A percentile compares a stretch with the other conserved stretches of the same genome.
phyloP scores from a whole-genome alignment of 2,888 invertebrate species.

The Spodoptera exigua region DNA sequence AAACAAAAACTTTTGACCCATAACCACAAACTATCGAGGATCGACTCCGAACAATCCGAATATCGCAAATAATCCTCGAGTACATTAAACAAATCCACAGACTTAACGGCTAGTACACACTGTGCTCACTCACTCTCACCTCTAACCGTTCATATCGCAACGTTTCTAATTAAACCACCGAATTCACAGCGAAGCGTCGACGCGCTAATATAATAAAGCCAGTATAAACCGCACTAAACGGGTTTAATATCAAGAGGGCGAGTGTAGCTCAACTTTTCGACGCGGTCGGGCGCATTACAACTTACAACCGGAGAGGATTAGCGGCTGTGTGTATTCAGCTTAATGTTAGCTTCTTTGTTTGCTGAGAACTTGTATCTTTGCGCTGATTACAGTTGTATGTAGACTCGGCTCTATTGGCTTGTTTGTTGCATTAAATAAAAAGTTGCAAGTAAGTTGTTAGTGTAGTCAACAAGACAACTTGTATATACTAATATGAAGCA shows the following conservation, averaged over 20 bases:
- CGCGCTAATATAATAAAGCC: constrained; percentile 87
- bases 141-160: constrained; percentile 68
- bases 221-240: constrained; percentile 84
- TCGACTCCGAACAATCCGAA: constrained; percentile 20
- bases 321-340: constrained; percentile 75
- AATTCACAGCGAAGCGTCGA: constrained; percentile 77
- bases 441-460: constrained; percentile 10
- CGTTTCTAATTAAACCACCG: constrained; percentile 78
- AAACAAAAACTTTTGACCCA: constrained; percentile 6
- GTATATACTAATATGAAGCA: too few relatives aligned
- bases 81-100: constrained; percentile 58
- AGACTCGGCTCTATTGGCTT: constrained; percentile 40
- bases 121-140: constrained; percentile 55
- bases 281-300: constrained; percentile 79
- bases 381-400: constrained; percentile 57
- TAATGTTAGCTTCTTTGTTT: constrained; percentile 79
- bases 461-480: constrained; percentile 2
- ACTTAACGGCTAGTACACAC: constrained; percentile 56
- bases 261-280: constrained; percentile 79
- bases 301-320: constrained; percentile 79
- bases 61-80: constrained; percentile 49
- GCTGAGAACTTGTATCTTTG: constrained; percentile 59
- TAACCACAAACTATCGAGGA: constrained; percentile 34
- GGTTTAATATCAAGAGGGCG: constrained; percentile 84
- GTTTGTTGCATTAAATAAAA: constrained; percentile 22